Evolutionary conservation across 1,140 invertebrate genomes (phyloP).

Genomic region (Polyergus mexicanus): DNA sequence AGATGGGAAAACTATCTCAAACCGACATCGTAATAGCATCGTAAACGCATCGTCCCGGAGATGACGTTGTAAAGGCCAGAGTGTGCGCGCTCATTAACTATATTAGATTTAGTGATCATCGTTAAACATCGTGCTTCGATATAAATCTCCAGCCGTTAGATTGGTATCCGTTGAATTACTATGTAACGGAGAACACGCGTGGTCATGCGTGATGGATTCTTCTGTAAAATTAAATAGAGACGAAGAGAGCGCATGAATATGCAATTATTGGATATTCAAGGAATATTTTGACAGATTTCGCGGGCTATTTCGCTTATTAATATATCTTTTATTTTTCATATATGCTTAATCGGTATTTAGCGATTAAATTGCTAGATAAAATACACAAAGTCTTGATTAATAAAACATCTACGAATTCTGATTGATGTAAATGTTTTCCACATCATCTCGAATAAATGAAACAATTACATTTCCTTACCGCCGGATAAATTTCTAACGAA

Average conservation of each 20-base stretch:
- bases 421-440: constrained; percentile 1
- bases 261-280: constrained; percentile 11
- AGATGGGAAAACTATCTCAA: not conserved
- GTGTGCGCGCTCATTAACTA: not conserved
- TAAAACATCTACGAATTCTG: not conserved
- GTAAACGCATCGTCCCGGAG: constrained; percentile 17
- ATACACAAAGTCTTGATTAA: not conserved
- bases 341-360: not conserved
- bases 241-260: not conserved
- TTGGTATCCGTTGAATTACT: constrained; percentile 29
- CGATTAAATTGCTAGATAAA: not conserved
- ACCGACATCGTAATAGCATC: not conserved
- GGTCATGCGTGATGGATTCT: not conserved
- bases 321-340: not conserved
- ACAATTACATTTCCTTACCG: not conserved
- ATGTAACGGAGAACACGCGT: constrained; percentile 15
- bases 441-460: not conserved
- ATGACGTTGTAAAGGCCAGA: not conserved
- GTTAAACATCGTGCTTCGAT: constrained; percentile 7
- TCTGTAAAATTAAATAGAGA: constrained; percentile 8
- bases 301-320: constrained; percentile 5
- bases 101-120: constrained; percentile 37
- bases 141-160: constrained; percentile 27
- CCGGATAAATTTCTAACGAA: not conserved
- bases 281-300: not conserved